Evolutionary conservation across 2,888 invertebrate genomes (phyloP), one percentile per base, ranked within the genome.

Genomic region (Cheilosia impressa): DNA sequence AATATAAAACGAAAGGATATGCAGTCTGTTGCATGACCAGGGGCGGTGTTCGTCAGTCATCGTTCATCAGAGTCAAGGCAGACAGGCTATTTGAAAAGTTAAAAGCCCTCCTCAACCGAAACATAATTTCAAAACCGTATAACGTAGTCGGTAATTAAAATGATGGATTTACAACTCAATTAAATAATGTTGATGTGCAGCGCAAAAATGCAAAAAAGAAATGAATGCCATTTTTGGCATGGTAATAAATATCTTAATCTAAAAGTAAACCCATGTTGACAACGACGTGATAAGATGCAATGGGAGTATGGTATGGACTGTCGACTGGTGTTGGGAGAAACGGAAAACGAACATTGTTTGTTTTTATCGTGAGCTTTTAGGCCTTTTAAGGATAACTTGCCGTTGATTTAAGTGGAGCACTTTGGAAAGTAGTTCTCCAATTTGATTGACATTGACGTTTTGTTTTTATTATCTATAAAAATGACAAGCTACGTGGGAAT

Each of bases 141-240:
- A 71, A 58, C 58, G 31, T 5, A 43, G 47, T 38, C 47, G 22
- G 76, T 57, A 68, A 75, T 62, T 62, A 57, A 75, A 63, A 52
- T 78, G 83, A 84, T 84, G 69, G 78, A 84, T 79, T 75, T 75
- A 79, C 73, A 84, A 60, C 83, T 79, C 69, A 84, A 79, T 83
- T 73, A 73, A 77, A 58, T 15, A 52, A 52, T 22, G 13, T 24
- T 52, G 27, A 52, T 52, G 24, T 22, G 19, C 52, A 2, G 15
- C n/a, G 7, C 7, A 47, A 45, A 17, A 17, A 47, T 31, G 31
- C 2, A 19, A 47, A 9, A 45, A 17, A 45, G 6, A 4, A 38
- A 38, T 13, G 38, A 13, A 1, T 13, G 6, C 84, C 84, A 84
- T 79, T 69, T 84, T 53, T 1, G 75, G 84, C 27, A 34, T 60